phyloP scores from a whole-genome alignment of 1,140 invertebrate genomes.

The Harpegnathos saltator region DNA sequence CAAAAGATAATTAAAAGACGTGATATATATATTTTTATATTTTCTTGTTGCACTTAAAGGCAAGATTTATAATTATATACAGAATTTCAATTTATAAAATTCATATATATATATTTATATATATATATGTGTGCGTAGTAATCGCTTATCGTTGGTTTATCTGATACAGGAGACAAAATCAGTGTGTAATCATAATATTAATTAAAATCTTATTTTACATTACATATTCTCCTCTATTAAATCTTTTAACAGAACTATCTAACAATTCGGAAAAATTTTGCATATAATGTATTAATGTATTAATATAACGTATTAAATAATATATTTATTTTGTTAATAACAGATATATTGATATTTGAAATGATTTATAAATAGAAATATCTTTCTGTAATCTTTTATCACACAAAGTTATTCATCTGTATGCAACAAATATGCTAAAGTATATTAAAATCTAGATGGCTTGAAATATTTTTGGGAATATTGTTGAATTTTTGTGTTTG shows the following conservation, averaged over 20 bases:
- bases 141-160: neutral
- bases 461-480: neutral
- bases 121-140: neutral
- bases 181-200: too few relatives aligned
- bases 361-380: neutral
- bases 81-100: slow-evolving; percentile 1
- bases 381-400: too few relatives aligned
- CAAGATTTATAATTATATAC: slow-evolving; percentile 18
- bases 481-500: too few relatives aligned
- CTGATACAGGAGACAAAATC: too few relatives aligned
- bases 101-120: neutral
- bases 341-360: neutral
- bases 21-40: neutral
- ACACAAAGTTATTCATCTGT: neutral
- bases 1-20: neutral
- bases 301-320: neutral
- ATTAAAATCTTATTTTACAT: neutral
- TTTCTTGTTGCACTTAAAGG: neutral
- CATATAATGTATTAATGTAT: too few relatives aligned
- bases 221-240: neutral
- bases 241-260: neutral
- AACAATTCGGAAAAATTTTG: slow-evolving; percentile 4
- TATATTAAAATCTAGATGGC: neutral
- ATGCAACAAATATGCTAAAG: neutral
- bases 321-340: neutral